Percentiles rank a stretch among this genome's conserved stretches.
These are phyloP conservation scores for Xylota segnis DNA, from an alignment of 2,888 invertebrate species.

Conservation along the genomic window DNA sequence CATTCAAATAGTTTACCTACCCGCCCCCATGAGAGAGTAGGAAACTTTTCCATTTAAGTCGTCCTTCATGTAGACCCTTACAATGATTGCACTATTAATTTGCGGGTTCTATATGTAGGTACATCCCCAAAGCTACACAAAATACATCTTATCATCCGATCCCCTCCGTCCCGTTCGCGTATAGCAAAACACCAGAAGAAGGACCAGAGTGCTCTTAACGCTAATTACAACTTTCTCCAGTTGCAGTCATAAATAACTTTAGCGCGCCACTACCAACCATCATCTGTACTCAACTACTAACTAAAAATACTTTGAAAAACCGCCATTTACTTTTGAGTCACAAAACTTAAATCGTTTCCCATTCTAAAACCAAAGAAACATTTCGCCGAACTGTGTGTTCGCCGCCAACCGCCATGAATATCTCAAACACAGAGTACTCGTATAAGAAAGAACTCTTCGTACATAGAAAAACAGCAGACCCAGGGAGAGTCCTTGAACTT, in stretches of 20 bases:
- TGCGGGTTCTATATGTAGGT: constrained; percentile 59
- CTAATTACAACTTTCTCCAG: constrained; percentile 65
- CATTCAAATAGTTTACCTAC: background rate
- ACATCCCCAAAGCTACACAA: constrained; percentile 49
- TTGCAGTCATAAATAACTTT: constrained; percentile 56
- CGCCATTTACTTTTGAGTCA: constrained; percentile 60
- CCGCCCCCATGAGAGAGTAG: background rate
- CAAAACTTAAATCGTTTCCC: constrained; percentile 69
- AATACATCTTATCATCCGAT: constrained; percentile 8
- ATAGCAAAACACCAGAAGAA: background rate
- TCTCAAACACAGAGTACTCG: constrained; percentile 9
- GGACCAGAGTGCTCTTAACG: constrained; percentile 53
- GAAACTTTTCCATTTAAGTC: constrained; percentile 38
- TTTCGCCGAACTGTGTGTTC: constrained; percentile 16
- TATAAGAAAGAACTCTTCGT: background rate
- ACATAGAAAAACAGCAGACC: background rate
- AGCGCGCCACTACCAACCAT: constrained; percentile 16
- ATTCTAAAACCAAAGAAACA: constrained; percentile 27
- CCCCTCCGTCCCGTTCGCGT: no score
- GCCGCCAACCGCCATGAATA: constrained; percentile 30
- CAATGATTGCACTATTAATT: constrained; percentile 65
- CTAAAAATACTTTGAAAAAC: constrained; percentile 46
- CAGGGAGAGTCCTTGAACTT: constrained; percentile 68
- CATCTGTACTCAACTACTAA: constrained; percentile 45
- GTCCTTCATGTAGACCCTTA: constrained; percentile 20